Conservation (phyloP, 1,140 invertebrate genomes). For the Trichoplusia ni region DNA sequence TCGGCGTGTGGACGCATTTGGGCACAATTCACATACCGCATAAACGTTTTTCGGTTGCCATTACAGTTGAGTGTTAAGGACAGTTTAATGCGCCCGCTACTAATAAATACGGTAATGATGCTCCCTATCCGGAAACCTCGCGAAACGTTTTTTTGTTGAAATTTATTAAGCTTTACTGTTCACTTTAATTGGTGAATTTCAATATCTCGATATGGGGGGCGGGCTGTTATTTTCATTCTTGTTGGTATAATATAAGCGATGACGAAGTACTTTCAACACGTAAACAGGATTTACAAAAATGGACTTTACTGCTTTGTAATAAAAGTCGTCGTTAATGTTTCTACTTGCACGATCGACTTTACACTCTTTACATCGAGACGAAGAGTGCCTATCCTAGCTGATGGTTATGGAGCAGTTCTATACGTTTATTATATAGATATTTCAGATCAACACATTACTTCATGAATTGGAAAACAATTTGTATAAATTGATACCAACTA, state of each 20-base stretch:
- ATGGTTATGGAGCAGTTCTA: too few species aligned
- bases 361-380: too few species aligned
- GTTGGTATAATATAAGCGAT: not conserved
- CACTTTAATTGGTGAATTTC: constrained; percentile 40
- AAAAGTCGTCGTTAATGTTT: too few species aligned
- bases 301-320: too few species aligned
- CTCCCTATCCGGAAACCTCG: constrained; percentile 31
- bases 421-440: too few species aligned
- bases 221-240: not conserved
- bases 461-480: too few species aligned
- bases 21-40: constrained; percentile 69
- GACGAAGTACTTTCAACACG: not conserved
- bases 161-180: constrained; percentile 44
- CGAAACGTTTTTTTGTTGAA: constrained; percentile 33
- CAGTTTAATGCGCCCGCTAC: constrained; percentile 34
- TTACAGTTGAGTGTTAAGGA: constrained; percentile 39
- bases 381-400: too few species aligned
- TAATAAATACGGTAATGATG: constrained; percentile 42
- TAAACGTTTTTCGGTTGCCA: constrained; percentile 51
- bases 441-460: too few species aligned
- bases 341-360: too few species aligned
- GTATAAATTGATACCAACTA: too few species aligned
- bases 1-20: constrained; percentile 57
- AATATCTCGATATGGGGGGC: constrained; percentile 31
- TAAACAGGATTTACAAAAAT: too few species aligned